phyloP scores from a whole-genome alignment of 2,888 invertebrate species.

The Agonopterix subpropinquella region DNA sequence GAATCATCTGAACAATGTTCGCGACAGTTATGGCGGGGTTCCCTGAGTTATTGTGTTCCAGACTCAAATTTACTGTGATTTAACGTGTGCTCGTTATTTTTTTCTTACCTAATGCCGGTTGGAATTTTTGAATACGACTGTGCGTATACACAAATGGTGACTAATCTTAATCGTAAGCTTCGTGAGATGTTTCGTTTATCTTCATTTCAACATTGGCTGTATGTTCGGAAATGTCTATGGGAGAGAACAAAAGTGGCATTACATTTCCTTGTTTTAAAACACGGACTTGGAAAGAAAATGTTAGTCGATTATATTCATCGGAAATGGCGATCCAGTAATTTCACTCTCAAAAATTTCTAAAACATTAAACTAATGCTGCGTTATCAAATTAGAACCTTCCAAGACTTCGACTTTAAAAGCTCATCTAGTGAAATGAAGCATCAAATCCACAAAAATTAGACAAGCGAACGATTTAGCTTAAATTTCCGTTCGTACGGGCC shows the following conservation, averaged over 20 bases:
- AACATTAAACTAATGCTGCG: neutral
- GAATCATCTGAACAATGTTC: constrained; percentile 66
- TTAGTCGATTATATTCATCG: too few species aligned
- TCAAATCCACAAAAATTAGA: constrained; percentile 66
- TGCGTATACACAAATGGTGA: too few species aligned
- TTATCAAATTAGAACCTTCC: constrained; percentile 7
- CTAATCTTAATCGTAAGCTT: too few species aligned
- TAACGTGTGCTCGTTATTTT: constrained; percentile 54
- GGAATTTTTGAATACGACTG: neutral
- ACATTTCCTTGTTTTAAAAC: too few species aligned
- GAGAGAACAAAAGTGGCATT: too few species aligned
- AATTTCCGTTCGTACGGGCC: constrained; percentile 56
- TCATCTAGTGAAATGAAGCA: constrained; percentile 48
- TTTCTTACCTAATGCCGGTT: constrained; percentile 20
- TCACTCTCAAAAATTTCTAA: too few species aligned
- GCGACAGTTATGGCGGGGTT: constrained; percentile 64
- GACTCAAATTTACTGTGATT: constrained; percentile 64
- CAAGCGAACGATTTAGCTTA: constrained; percentile 59
- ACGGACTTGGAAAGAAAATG: too few species aligned
- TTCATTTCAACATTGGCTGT: too few species aligned
- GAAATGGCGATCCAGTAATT: too few species aligned
- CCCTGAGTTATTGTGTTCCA: constrained; percentile 63
- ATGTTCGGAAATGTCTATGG: too few species aligned
- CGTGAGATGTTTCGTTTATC: too few species aligned
- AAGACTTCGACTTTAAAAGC: constrained; percentile 27